Percentiles rank a stretch among this genome's conserved stretches.
phyloP scores from a whole-genome alignment of 2,113 vertebrate genomes.

The Riparia riparia region DNA sequence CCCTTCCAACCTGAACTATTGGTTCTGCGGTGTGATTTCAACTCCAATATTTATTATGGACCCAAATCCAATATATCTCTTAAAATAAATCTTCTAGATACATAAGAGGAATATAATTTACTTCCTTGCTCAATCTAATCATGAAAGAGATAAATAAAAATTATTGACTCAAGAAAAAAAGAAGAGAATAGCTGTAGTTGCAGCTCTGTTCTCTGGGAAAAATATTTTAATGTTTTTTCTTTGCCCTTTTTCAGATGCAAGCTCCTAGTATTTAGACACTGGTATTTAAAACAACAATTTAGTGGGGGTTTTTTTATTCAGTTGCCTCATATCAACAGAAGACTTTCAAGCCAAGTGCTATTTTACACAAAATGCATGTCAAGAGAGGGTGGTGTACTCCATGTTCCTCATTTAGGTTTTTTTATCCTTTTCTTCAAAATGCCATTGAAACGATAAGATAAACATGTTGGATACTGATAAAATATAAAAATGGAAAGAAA shows the following conservation, averaged over 20 bases:
- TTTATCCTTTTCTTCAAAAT: constrained; percentile 24
- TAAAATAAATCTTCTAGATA: not conserved
- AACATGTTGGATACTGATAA: not conserved
- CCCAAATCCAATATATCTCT: not conserved
- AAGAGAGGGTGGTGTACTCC: not conserved
- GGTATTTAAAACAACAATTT: not conserved
- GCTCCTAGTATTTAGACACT: not conserved
- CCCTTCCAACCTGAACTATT: not conserved
- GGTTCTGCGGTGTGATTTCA: not conserved
- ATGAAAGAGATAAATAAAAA: not conserved
- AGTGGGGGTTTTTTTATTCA: not conserved
- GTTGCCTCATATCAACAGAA: not conserved
- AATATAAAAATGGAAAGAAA: not conserved
- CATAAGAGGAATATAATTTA: not conserved
- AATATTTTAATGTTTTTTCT: not conserved
- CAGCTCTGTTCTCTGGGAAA: not conserved
- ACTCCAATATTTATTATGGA: not conserved
- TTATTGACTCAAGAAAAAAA: not conserved
- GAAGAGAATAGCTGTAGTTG: not conserved
- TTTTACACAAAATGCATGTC: constrained; percentile 19
- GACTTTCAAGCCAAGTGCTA: not conserved
- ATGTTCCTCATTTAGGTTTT: not conserved
- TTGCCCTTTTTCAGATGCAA: not conserved
- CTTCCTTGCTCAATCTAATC: not conserved
- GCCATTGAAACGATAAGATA: not conserved